Evolutionary conservation across 2,888 invertebrate species (phyloP).

Genomic region (Pandemis heparana): DNA sequence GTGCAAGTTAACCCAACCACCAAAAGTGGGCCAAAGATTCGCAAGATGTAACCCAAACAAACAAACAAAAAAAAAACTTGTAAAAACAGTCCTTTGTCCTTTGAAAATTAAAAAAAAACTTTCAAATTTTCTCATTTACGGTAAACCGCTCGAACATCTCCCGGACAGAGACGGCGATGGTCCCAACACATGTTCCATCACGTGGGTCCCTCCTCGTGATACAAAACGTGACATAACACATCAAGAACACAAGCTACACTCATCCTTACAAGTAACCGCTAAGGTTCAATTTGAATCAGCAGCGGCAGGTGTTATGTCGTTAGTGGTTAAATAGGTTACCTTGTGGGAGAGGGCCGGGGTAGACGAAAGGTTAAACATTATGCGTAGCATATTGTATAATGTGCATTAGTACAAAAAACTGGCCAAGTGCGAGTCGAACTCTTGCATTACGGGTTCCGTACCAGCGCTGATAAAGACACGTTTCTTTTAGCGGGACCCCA

Average conservation of each 20-base stretch:
- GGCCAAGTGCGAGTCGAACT: conserved; percentile 10
- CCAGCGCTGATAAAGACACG: too few species aligned
- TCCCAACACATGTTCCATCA: conserved; percentile 79
- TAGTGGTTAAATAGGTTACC: conserved; percentile 58
- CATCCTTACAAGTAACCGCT: fast-evolving
- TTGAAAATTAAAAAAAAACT: conserved; percentile 14
- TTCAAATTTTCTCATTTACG: conserved; percentile 49
- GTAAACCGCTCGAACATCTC: conserved; percentile 69
- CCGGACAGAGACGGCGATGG: conserved; percentile 76
- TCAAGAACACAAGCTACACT: conserved; percentile 32
- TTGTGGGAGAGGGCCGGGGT: conserved; percentile 81
- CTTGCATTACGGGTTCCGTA: neutral
- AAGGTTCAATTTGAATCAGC: conserved; percentile 35
- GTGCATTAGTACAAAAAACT: conserved; percentile 57
- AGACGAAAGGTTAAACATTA: conserved; percentile 79
- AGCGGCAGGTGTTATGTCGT: conserved; percentile 31
- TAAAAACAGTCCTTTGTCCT: neutral
- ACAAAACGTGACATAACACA: conserved; percentile 48
- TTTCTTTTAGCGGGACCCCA: too few species aligned
- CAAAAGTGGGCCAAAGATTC: too few species aligned
- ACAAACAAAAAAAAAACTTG: neutral
- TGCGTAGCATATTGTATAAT: conserved; percentile 77
- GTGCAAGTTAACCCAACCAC: too few species aligned
- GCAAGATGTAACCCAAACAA: neutral
- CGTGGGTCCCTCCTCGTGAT: conserved; percentile 70